phyloP scores from a whole-genome alignment of 1,140 invertebrate genomes.

The Frieseomelitta varia region DNA sequence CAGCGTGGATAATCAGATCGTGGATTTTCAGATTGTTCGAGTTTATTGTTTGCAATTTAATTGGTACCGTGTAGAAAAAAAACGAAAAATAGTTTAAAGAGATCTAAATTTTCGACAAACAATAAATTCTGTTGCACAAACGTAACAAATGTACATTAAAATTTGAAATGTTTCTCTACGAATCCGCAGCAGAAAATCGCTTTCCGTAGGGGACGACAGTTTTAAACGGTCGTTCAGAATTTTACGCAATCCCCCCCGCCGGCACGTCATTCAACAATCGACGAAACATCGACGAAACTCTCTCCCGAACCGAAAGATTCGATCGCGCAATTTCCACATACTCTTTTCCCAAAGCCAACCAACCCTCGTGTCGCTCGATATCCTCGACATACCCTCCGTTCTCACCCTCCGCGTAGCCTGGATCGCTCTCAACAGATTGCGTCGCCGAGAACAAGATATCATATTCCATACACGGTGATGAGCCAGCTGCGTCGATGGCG shows the following conservation, averaged over 20 bases:
- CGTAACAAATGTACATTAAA: no score
- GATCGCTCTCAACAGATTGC: slow-evolving; percentile 18
- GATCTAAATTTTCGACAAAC: no score
- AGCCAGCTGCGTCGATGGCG: neutral
- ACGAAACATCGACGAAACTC: neutral
- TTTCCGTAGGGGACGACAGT: neutral
- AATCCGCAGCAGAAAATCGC: neutral
- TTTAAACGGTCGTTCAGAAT: neutral
- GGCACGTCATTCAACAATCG: neutral
- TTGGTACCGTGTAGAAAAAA: no score
- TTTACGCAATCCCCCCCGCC: neutral
- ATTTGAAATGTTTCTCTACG: no score
- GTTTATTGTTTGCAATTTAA: neutral
- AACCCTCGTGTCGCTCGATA: neutral
- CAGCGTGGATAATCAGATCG: neutral
- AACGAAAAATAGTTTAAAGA: no score
- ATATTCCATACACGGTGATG: slow-evolving; percentile 22
- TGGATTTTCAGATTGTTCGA: neutral
- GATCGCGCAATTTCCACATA: neutral
- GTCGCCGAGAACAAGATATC: slow-evolving; percentile 30
- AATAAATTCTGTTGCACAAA: no score
- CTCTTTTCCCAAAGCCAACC: neutral
- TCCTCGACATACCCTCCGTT: neutral
- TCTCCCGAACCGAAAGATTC: neutral
- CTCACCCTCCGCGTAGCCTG: neutral